Conservation (phyloP, 2,113 vertebrate genomes). For the Daboia siamensis region DNA sequence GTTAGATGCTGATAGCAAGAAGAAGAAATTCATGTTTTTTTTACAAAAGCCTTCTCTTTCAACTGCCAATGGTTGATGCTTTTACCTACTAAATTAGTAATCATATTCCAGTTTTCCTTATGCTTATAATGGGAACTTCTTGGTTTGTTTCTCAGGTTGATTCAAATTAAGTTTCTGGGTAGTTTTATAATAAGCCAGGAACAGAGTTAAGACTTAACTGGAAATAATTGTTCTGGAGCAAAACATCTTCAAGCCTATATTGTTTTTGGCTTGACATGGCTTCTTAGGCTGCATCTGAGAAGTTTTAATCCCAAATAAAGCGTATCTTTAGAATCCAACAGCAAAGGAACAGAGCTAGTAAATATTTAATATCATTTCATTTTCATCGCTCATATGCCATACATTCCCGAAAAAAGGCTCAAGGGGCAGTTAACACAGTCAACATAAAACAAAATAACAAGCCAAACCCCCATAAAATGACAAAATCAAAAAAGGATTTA, state of each 20-base stretch:
- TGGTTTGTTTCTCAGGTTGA: background rate
- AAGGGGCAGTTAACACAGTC: background rate
- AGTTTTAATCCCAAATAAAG: background rate
- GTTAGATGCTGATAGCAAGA: background rate
- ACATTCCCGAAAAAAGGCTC: background rate
- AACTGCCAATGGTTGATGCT: background rate
- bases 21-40: background rate
- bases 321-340: background rate
- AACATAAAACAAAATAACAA: background rate
- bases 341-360: background rate
- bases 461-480: background rate
- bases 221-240: background rate
- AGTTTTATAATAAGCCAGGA: background rate
- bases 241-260: too few species aligned
- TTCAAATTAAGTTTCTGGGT: background rate
- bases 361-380: background rate
- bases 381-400: background rate
- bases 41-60: background rate
- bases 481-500: background rate
- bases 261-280: background rate
- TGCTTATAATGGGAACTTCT: background rate
- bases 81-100: background rate
- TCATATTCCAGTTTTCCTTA: background rate
- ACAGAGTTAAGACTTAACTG: background rate
- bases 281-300: background rate